Percentiles rank a stretch among this genome's conserved stretches.
phyloP scores from a whole-genome alignment of 1,140 invertebrate species.

The Zaprionus nigranus region DNA sequence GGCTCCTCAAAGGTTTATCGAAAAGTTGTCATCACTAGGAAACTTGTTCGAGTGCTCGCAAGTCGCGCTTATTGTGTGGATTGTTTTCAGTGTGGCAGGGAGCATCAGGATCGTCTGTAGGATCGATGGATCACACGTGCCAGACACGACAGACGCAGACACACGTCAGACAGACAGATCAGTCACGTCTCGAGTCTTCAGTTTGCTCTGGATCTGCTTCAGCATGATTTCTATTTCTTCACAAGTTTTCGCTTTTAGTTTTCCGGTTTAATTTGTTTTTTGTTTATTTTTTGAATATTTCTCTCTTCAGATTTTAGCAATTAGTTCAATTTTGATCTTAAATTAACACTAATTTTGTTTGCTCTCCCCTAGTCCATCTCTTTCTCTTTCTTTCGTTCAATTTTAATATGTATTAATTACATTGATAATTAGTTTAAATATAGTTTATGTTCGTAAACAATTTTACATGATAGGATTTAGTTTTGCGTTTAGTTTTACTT shows the following conservation, averaged over 20 bases:
- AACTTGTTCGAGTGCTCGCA: constrained; percentile 28
- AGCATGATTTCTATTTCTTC: constrained; percentile 50
- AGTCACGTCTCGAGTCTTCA: neutral
- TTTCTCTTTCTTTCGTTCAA: constrained; percentile 40
- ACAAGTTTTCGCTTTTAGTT: constrained; percentile 12
- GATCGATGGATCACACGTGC: neutral
- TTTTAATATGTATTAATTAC: constrained; percentile 82
- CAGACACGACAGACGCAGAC: neutral
- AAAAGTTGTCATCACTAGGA: constrained; percentile 45
- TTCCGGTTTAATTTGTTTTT: constrained; percentile 30
- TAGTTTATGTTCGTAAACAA: constrained; percentile 73
- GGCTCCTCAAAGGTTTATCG: neutral
- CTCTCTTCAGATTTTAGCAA: constrained; percentile 42
- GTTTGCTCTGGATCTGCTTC: neutral
- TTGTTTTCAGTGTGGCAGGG: constrained; percentile 2
- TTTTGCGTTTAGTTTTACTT: constrained; percentile 37
- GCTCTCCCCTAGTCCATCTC: constrained; percentile 26
- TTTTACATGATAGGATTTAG: constrained; percentile 79
- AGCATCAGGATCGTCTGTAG: neutral
- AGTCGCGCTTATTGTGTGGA: constrained; percentile 18
- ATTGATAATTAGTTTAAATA: constrained; percentile 81
- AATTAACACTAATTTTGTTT: constrained; percentile 69
- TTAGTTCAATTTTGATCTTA: constrained; percentile 62
- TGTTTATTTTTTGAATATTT: constrained; percentile 46
- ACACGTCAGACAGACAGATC: neutral